phyloP scores from a whole-genome alignment of 2,888 invertebrate genomes.

The Latrodectus hesperus region DNA sequence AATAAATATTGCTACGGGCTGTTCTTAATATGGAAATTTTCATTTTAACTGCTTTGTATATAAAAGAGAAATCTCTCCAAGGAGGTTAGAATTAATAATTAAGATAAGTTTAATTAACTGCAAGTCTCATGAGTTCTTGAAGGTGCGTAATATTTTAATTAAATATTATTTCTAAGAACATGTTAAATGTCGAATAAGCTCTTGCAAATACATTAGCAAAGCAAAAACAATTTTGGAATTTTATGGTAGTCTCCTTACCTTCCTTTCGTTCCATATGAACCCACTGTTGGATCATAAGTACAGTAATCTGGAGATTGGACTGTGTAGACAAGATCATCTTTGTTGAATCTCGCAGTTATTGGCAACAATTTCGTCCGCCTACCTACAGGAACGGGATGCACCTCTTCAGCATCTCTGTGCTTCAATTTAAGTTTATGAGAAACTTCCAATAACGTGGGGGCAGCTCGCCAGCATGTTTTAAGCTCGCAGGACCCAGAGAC shows the following conservation, averaged over 20 bases:
- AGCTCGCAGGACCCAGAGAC: conserved; percentile 98
- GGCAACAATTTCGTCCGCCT: conserved; percentile 51
- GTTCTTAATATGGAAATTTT: no score
- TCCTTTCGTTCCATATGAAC: conserved; percentile 90
- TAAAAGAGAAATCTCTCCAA: no score
- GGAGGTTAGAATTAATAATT: no score
- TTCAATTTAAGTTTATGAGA: conserved; percentile 88
- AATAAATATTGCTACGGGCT: no score
- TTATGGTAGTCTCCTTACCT: conserved; percentile 76
- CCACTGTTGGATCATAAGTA: conserved; percentile 83
- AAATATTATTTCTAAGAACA: no score
- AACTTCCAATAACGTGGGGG: conserved; percentile 91
- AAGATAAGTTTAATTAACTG: no score
- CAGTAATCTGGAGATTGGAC: conserved; percentile 90
- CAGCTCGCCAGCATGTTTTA: conserved; percentile 98
- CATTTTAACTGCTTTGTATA: no score
- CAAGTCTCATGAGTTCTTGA: no score
- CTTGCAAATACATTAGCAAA: no score
- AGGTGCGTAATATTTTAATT: no score
- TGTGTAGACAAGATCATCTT: conserved; percentile 81
- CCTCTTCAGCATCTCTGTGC: conserved; percentile 79
- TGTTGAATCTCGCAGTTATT: conserved; percentile 72
- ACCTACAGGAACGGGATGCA: conserved; percentile 38
- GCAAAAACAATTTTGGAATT: no score
- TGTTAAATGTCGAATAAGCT: no score